These are phyloP conservation scores for Coilia nasus DNA, from an alignment of 2,797 vertebrate species.

Conservation along the genomic window DNA sequence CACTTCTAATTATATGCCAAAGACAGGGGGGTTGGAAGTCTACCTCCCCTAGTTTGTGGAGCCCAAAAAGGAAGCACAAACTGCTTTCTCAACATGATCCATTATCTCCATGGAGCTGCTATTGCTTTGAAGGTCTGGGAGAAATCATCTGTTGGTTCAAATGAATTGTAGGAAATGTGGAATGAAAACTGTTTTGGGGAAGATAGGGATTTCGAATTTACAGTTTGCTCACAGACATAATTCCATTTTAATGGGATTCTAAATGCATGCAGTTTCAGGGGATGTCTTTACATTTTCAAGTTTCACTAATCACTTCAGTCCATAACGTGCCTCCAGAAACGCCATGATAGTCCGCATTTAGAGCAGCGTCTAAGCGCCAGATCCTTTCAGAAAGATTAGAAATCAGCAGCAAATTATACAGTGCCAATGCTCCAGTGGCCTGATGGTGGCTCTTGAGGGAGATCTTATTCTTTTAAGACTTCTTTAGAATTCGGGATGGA, in stretches of 20 bases:
- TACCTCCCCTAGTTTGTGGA: background rate
- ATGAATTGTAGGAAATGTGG: slow-evolving; percentile 57
- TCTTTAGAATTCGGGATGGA: slow-evolving; percentile 60
- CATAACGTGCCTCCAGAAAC: slow-evolving; percentile 77
- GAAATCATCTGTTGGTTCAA: slow-evolving; percentile 68
- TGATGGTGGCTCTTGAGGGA: slow-evolving; percentile 81
- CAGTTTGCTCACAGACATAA: slow-evolving; percentile 79
- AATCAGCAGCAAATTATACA: slow-evolving; percentile 90
- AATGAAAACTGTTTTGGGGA: slow-evolving; percentile 62
- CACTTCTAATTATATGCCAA: background rate
- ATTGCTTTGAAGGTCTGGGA: slow-evolving; percentile 63
- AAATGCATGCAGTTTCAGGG: slow-evolving; percentile 78
- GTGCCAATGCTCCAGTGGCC: slow-evolving; percentile 78
- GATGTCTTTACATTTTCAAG: slow-evolving; percentile 76
- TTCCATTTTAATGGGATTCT: slow-evolving; percentile 82
- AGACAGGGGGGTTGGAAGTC: background rate
- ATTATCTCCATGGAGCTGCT: slow-evolving; percentile 58
- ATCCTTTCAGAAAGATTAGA: slow-evolving; percentile 81
- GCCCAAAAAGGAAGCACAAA: background rate
- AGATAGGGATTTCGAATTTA: slow-evolving; percentile 73
- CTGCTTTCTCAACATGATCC: slow-evolving; percentile 58
- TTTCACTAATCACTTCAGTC: slow-evolving; percentile 76
- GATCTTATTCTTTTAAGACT: slow-evolving; percentile 68
- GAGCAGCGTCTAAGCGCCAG: slow-evolving; percentile 68
- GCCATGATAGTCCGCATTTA: slow-evolving; percentile 66